These are phyloP conservation scores for Lepidochrysops patricia DNA, from an alignment of 2,888 invertebrate genomes.

Conservation along the genomic window DNA sequence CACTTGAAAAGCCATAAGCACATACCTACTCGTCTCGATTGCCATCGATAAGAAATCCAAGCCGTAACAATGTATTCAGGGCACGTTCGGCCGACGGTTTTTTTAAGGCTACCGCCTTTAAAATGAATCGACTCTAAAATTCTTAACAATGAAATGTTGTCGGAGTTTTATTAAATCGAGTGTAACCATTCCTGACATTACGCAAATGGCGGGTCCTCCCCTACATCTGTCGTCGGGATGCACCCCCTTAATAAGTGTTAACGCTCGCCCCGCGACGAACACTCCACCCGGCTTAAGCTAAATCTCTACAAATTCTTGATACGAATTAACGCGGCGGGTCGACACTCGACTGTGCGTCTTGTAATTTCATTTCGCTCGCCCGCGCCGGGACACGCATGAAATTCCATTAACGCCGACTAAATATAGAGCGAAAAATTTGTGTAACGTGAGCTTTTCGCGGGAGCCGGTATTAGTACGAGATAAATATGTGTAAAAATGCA, in stretches of 20 bases:
- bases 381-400: slow-evolving; percentile 24
- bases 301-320: slow-evolving; percentile 75
- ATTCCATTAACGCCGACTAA: slow-evolving; percentile 7
- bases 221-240: slow-evolving; percentile 74
- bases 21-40: slow-evolving; percentile 66
- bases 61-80: slow-evolving; percentile 68
- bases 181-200: slow-evolving; percentile 74
- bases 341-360: slow-evolving; percentile 56
- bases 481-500: background rate
- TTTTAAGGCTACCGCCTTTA: slow-evolving; percentile 68
- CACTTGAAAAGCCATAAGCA: slow-evolving; percentile 74
- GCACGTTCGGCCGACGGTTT: slow-evolving; percentile 73
- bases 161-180: slow-evolving; percentile 74
- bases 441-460: background rate
- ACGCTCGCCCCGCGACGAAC: slow-evolving; percentile 71
- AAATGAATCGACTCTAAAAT: slow-evolving; percentile 74
- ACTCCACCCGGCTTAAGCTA: slow-evolving; percentile 64
- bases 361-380: slow-evolving; percentile 60
- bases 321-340: slow-evolving; percentile 69
- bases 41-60: slow-evolving; percentile 74
- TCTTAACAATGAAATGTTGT: slow-evolving; percentile 72
- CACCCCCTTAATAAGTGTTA: slow-evolving; percentile 75
- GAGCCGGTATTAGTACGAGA: background rate
- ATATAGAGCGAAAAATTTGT: slow-evolving; percentile 1
- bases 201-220: slow-evolving; percentile 72